Evolutionary conservation across 2,888 invertebrate genomes (phyloP).

Genomic region (Lepetodrilus schrolli): DNA sequence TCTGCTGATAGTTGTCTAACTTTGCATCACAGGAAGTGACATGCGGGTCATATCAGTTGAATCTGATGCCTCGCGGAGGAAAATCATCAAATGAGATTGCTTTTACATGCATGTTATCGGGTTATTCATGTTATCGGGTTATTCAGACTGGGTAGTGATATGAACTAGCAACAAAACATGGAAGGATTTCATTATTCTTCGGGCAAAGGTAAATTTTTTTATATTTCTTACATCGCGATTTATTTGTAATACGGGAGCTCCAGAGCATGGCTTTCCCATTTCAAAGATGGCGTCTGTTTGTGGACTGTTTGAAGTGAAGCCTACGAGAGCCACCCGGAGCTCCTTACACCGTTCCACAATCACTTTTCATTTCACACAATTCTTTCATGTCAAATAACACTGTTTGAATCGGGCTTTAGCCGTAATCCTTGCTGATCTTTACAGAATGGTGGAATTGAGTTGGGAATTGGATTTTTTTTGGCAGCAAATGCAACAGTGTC

Average conservation of each 20-base stretch:
- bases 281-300: slow-evolving; percentile 1
- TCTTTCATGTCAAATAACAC: slow-evolving; percentile 24
- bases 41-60: too few species aligned
- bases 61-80: too few species aligned
- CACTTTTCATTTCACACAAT: slow-evolving; percentile 25
- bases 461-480: slow-evolving; percentile 16
- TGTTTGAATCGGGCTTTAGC: slow-evolving; percentile 22
- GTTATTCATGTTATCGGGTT: too few species aligned
- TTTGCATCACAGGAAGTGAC: too few species aligned
- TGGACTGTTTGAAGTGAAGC: neutral
- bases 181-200: too few species aligned
- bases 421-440: slow-evolving; percentile 12
- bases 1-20: too few species aligned
- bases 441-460: slow-evolving; percentile 25
- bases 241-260: neutral
- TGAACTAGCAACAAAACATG: too few species aligned
- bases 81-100: too few species aligned
- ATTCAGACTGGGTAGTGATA: too few species aligned
- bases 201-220: too few species aligned
- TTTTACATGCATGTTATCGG: too few species aligned
- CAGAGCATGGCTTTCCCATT: slow-evolving; percentile 20
- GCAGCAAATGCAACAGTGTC: slow-evolving; percentile 16
- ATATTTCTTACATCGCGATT: too few species aligned
- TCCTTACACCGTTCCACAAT: neutral
- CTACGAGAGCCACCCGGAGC: neutral